Percentiles rank a stretch among this genome's conserved stretches.
Conservation (phyloP, 2,888 invertebrate species). For the Spodoptera littoralis region DNA sequence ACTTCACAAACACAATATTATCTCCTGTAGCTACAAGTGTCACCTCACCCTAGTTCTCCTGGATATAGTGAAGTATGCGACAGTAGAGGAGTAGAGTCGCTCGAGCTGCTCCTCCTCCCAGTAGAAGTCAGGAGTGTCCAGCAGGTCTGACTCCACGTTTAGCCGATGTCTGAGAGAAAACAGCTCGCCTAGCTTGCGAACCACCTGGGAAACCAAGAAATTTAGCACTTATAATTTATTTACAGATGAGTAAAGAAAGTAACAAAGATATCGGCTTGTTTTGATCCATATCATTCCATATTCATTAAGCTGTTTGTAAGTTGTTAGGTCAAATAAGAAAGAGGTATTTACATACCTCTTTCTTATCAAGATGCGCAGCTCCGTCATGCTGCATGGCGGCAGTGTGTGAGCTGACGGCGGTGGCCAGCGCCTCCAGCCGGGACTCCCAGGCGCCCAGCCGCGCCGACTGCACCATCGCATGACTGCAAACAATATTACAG, state of each 20-base stretch:
- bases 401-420: conserved; percentile 94
- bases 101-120: conserved; percentile 98
- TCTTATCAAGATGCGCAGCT: conserved; percentile 91
- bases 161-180: conserved; percentile 96
- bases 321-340: too few relatives aligned
- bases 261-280: too few relatives aligned
- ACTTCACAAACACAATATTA: too few relatives aligned
- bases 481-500: conserved; percentile 60
- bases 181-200: conserved; percentile 92
- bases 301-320: too few relatives aligned
- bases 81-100: conserved; percentile 94
- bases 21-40: not conserved
- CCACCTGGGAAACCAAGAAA: conserved; percentile 65
- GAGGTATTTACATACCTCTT: conserved; percentile 90
- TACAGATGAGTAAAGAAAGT: not conserved
- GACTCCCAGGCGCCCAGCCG: conserved; percentile 98
- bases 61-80: conserved; percentile 94
- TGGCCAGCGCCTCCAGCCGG: conserved; percentile 94
- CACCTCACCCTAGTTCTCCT: conserved; percentile 93
- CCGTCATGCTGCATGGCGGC: conserved; percentile 93
- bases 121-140: conserved; percentile 99
- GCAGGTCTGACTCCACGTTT: conserved; percentile 97
- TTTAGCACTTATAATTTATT: not conserved
- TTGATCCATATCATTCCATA: too few relatives aligned
- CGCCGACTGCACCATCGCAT: conserved; percentile 97